Percentiles rank a stretch among this genome's conserved stretches.
Evolutionary conservation across 2,888 invertebrate genomes (phyloP).

Genomic region (Linnaemya vulpina): DNA sequence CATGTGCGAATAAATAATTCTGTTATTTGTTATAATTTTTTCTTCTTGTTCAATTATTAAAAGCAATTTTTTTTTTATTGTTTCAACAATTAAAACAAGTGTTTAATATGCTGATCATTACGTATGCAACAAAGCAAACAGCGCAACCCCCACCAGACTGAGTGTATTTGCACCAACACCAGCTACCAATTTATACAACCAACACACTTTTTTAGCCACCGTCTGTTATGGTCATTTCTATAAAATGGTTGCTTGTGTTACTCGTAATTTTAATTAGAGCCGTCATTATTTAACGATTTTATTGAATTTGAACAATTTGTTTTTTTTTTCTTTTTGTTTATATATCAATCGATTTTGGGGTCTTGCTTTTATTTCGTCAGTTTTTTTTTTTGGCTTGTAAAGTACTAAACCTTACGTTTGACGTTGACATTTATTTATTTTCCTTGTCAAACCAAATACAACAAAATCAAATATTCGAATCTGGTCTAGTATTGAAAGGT

Average conservation of each 20-base stretch:
- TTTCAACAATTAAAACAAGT: slow-evolving; percentile 60
- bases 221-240: slow-evolving; percentile 31
- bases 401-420: slow-evolving; percentile 51
- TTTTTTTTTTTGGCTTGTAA: slow-evolving; percentile 41
- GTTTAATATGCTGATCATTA: slow-evolving; percentile 61
- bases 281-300: slow-evolving; percentile 53
- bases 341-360: slow-evolving; percentile 18
- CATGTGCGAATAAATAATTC: slow-evolving; percentile 21
- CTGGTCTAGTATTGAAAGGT: not conserved
- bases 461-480: not conserved
- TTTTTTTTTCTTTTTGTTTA: slow-evolving; percentile 30
- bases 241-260: slow-evolving; percentile 6
- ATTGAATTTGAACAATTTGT: slow-evolving; percentile 49
- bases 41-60: slow-evolving; percentile 50
- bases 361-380: slow-evolving; percentile 5
- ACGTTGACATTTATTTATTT: slow-evolving; percentile 50
- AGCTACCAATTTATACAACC: slow-evolving; percentile 6
- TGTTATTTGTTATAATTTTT: slow-evolving; percentile 15
- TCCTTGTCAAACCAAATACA: slow-evolving; percentile 34
- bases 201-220: not conserved
- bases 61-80: slow-evolving; percentile 41
- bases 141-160: not conserved
- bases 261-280: slow-evolving; percentile 36
- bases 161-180: not conserved
- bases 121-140: slow-evolving; percentile 42